A percentile compares a stretch with the other conserved stretches of the same genome.
These are phyloP conservation scores for Sylvilagus bachmani DNA, from an alignment of 2,113 vertebrate genomes.

Conservation along the genomic window DNA sequence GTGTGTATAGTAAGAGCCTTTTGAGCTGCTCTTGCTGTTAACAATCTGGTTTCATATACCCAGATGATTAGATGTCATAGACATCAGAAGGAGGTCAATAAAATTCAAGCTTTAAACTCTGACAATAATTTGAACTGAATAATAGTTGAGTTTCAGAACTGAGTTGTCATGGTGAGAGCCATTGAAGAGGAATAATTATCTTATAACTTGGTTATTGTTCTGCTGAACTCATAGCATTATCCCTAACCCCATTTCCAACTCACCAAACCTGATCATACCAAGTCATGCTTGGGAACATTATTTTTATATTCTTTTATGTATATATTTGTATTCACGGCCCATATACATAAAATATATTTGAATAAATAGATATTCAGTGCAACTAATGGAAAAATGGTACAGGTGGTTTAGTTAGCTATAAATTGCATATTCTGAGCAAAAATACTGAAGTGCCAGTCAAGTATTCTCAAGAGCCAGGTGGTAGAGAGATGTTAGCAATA, in stretches of 20 bases:
- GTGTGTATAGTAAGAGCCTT: constrained; percentile 59
- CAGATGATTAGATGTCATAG: constrained; percentile 82
- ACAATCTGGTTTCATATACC: constrained; percentile 77
- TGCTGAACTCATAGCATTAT: constrained; percentile 76
- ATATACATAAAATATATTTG: constrained; percentile 15
- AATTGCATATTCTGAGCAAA: constrained; percentile 57
- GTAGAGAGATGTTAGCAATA: constrained; percentile 71
- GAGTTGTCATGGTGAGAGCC: constrained; percentile 75
- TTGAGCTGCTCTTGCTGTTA: constrained; percentile 75
- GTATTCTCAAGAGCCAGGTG: constrained; percentile 78
- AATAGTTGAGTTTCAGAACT: constrained; percentile 76
- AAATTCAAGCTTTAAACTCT: constrained; percentile 81
- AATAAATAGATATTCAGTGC: constrained; percentile 49
- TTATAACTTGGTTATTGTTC: constrained; percentile 81
- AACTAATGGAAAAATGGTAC: constrained; percentile 45
- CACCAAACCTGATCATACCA: constrained; percentile 30
- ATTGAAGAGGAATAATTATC: constrained; percentile 80
- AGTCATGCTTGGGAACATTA: constrained; percentile 43
- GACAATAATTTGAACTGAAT: constrained; percentile 79
- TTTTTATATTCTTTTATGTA: constrained; percentile 63
- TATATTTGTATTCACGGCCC: constrained; percentile 50
- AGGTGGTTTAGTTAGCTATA: constrained; percentile 57
- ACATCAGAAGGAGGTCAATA: constrained; percentile 81
- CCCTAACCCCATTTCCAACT: constrained; percentile 50
- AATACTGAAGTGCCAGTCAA: constrained; percentile 58